Conservation (phyloP, 2,888 invertebrate genomes). For the Andricus curvator region DNA sequence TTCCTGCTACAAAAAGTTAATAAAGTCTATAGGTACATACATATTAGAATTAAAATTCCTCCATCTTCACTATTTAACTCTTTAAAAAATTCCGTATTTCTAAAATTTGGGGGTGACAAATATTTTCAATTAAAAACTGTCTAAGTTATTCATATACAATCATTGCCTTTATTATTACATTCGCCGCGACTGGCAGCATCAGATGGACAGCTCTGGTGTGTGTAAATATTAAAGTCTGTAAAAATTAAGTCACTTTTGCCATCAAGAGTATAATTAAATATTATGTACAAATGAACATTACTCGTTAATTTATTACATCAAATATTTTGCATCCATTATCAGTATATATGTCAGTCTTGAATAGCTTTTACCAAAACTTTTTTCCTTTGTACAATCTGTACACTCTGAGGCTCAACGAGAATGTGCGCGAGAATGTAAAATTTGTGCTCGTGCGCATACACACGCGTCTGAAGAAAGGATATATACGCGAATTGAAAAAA, state of each 20-base stretch:
- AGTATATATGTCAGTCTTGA: constrained; percentile 77
- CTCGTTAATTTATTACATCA: constrained; percentile 75
- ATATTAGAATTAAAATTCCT: background rate
- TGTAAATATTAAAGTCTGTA: constrained; percentile 58
- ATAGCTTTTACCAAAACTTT: constrained; percentile 74
- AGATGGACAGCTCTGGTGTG: constrained; percentile 40
- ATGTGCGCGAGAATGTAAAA: constrained; percentile 55
- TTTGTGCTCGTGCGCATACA: constrained; percentile 50
- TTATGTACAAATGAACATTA: constrained; percentile 77
- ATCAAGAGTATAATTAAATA: constrained; percentile 75
- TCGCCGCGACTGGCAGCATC: constrained; percentile 37
- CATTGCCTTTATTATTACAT: constrained; percentile 51
- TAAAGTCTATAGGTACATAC: background rate
- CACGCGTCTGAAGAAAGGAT: constrained; percentile 53
- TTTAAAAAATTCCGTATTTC: background rate
- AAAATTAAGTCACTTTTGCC: constrained; percentile 76
- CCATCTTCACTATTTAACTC: background rate
- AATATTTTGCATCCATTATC: constrained; percentile 73
- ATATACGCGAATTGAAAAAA: constrained; percentile 38
- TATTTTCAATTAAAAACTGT: background rate
- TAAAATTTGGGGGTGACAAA: background rate
- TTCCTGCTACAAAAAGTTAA: background rate
- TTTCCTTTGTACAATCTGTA: constrained; percentile 65
- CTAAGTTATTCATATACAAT: constrained; percentile 51
- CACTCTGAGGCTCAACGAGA: constrained; percentile 59